Conservation (phyloP, 2,888 invertebrate genomes). For the Latheticus oryzae region DNA sequence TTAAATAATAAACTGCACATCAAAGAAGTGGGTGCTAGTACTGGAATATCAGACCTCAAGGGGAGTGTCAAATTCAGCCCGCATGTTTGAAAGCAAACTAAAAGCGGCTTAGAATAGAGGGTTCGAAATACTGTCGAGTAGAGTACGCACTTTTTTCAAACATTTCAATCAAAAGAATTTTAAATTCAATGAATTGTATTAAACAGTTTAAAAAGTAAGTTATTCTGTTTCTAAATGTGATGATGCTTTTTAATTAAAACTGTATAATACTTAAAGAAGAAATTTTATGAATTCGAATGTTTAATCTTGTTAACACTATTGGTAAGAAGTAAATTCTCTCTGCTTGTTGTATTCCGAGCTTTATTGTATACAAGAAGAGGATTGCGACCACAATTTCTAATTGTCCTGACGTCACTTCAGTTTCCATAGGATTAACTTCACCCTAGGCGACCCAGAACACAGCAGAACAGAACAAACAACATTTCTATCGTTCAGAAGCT, state of each 20-base stretch:
- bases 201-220: too few relatives aligned
- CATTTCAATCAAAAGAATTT: slow-evolving; percentile 36
- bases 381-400: slow-evolving; percentile 47
- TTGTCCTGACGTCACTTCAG: slow-evolving; percentile 47
- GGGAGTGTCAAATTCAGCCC: slow-evolving; percentile 49
- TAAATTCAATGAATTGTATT: slow-evolving; percentile 27
- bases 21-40: slow-evolving; percentile 42
- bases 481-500: slow-evolving; percentile 26
- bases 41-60: slow-evolving; percentile 45
- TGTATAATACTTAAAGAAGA: slow-evolving; percentile 4
- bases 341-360: slow-evolving; percentile 30
- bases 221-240: too few relatives aligned
- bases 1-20: slow-evolving; percentile 44
- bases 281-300: slow-evolving; percentile 28
- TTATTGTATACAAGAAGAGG: slow-evolving; percentile 36
- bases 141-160: slow-evolving; percentile 35
- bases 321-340: slow-evolving; percentile 33
- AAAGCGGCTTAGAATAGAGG: slow-evolving; percentile 25
- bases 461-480: slow-evolving; percentile 37
- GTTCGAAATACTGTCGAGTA: slow-evolving; percentile 23
- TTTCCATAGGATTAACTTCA: slow-evolving; percentile 46
- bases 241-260: too few relatives aligned
- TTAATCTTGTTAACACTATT: slow-evolving; percentile 33
- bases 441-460: slow-evolving; percentile 30
- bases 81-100: slow-evolving; percentile 46